Base-by-base conservation (phyloP, 2,797 vertebrate species). In the Enteromius unitaeniatus region DNA sequence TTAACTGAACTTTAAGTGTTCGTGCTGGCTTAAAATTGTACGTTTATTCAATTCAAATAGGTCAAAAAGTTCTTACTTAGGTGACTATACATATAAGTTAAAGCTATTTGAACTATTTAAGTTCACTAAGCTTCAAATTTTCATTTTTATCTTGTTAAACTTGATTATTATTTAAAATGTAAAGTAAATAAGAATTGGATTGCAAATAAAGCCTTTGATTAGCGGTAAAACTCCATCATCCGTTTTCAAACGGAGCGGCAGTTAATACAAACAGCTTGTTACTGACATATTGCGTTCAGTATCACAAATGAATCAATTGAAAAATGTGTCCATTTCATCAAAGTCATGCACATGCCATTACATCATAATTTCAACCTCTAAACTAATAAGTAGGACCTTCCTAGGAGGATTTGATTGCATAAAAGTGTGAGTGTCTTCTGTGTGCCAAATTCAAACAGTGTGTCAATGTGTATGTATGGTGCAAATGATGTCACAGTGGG, bases 401-500 rank as follows among this genome's bases (percentile, higher is more conserved):
- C 28, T 49, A 74, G 51, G 72, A 53, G 19, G 49, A 75, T 19
- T 23, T 23, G 53, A 42, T 60, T 23, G 9, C 37, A 23, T 26
- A 34, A 62, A 78, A 13, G 58, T 47, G 55, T 0, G 34, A 76
- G 17, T 45, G 40, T 47, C n/a, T 26, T 23, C 26, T 31, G 65
- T 55, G 49, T 84, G 78, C 47, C 49, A 58, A 45, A 67, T 34
- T 47, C 40, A 70, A 53, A 84, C 8, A 51, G 6, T 55, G 62
- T 78, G 65, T 28, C n/a, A 65, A 51, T 62, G 47, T 79, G 80
- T 42, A 34, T 55, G 37, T 0, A 26, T 82, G 60, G 79, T 68
- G 26, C 67, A 90, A 88, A 88, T 87, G 86, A 83, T 42, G 55
- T 67, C 34, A 87, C 72, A 77, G 26, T 40, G 47, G 47, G 42